Percentiles rank a stretch among this genome's conserved stretches.
Conservation (phyloP, 2,888 invertebrate species). For the Malachius bipustulatus region DNA sequence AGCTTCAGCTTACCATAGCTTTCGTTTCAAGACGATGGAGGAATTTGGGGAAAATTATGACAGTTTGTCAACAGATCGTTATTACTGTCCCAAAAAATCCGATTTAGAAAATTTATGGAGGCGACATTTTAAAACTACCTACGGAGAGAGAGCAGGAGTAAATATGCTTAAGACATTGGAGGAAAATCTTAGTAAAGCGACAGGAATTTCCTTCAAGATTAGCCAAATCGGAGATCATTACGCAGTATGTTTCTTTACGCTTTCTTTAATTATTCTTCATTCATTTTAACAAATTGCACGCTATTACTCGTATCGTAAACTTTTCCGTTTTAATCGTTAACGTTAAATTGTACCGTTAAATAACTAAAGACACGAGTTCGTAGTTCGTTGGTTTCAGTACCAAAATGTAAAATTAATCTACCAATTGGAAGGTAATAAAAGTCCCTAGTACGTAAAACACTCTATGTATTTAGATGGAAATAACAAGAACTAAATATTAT, state of each 20-base stretch:
- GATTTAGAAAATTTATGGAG: slow-evolving; percentile 8
- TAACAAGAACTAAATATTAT: too few species aligned
- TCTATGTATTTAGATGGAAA: too few species aligned
- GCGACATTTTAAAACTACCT: slow-evolving; percentile 7
- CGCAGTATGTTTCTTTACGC: slow-evolving; percentile 5
- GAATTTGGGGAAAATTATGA: slow-evolving; percentile 8
- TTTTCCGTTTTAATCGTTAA: too few species aligned
- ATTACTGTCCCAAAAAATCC: slow-evolving; percentile 7
- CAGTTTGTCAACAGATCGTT: slow-evolving; percentile 6
- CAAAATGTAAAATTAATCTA: too few species aligned
- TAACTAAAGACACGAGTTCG: too few species aligned
- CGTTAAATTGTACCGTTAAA: too few species aligned
- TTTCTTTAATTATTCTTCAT: too few species aligned
- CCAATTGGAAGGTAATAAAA: too few species aligned
- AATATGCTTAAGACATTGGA: slow-evolving; percentile 3
- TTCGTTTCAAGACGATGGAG: slow-evolving; percentile 8
- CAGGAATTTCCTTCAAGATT: slow-evolving; percentile 6
- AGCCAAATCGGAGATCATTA: slow-evolving; percentile 3
- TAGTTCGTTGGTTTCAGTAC: too few species aligned
- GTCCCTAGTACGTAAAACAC: too few species aligned
- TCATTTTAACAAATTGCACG: too few species aligned
- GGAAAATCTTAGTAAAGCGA: slow-evolving; percentile 3
- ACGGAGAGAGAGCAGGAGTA: slow-evolving; percentile 4
- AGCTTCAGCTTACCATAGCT: slow-evolving; percentile 8
- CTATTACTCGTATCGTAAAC: too few species aligned